These are phyloP conservation scores for Oryzias celebensis DNA, from an alignment of 2,113 vertebrate genomes.

Conservation along the genomic window DNA sequence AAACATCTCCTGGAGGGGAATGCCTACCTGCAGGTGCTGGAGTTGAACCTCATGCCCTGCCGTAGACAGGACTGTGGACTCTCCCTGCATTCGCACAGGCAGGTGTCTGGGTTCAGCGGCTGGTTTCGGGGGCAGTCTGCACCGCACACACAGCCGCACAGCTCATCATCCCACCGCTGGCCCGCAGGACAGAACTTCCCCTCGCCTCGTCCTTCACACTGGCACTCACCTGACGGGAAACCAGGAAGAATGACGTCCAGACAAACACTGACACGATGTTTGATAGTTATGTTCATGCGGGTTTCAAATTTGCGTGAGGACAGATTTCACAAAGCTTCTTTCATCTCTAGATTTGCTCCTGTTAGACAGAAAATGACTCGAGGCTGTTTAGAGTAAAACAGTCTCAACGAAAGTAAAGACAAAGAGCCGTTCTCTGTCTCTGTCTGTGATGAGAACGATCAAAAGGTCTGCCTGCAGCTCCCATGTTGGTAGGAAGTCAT, in stretches of 20 bases:
- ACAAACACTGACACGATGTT: constrained; percentile 1
- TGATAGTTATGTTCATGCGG: constrained; percentile 28
- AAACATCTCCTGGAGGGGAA: no score
- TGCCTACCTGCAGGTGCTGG: constrained; percentile 72
- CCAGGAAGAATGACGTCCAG: no score
- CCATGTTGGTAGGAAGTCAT: no score
- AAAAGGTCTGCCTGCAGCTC: no score
- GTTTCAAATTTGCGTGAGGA: constrained; percentile 13
- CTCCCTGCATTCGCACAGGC: constrained; percentile 76
- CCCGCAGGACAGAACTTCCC: constrained; percentile 64
- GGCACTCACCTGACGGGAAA: constrained; percentile 63
- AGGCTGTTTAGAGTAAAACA: constrained; percentile 19
- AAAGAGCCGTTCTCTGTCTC: background rate
- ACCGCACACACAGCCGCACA: constrained; percentile 72
- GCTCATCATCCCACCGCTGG: constrained; percentile 73
- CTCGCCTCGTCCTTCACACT: constrained; percentile 65
- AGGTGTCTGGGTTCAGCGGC: constrained; percentile 75
- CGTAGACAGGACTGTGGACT: constrained; percentile 67
- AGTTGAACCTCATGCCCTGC: constrained; percentile 75
- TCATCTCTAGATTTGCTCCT: background rate
- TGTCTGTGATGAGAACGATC: background rate
- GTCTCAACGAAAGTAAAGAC: background rate
- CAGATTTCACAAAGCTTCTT: background rate
- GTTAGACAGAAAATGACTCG: background rate
- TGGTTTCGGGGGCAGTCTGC: constrained; percentile 67